A percentile compares a stretch with the other conserved stretches of the same genome.
These are phyloP conservation scores for Phyllotreta striolata DNA, from an alignment of 2,888 invertebrate genomes.

Conservation along the genomic window DNA sequence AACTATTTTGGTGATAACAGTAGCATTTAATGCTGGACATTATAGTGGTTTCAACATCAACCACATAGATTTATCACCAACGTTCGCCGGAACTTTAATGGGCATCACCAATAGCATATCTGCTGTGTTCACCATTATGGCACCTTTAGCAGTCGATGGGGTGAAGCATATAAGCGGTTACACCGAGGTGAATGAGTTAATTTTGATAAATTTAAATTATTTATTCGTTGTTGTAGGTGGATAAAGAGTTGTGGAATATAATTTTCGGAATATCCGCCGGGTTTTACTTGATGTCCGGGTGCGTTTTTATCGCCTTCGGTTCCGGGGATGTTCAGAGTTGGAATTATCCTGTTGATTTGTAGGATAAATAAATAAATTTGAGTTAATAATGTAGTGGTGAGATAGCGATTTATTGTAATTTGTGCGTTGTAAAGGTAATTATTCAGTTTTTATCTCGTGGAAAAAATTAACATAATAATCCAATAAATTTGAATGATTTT, in stretches of 20 bases:
- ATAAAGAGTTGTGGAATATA: slow-evolving; percentile 75
- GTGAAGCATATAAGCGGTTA: slow-evolving; percentile 59
- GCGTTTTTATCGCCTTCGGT: slow-evolving; percentile 74
- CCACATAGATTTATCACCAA: slow-evolving; percentile 85
- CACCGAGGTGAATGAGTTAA: slow-evolving; percentile 33
- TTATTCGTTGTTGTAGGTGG: slow-evolving; percentile 62
- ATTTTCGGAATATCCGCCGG: slow-evolving; percentile 78
- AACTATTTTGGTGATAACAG: slow-evolving; percentile 72
- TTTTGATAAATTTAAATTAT: neutral
- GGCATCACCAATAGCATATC: slow-evolving; percentile 82
- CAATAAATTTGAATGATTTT: too few species aligned
- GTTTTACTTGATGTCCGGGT: slow-evolving; percentile 74
- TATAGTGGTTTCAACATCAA: slow-evolving; percentile 80
- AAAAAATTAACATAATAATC: neutral
- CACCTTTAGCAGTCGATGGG: slow-evolving; percentile 75
- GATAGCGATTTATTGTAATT: too few species aligned
- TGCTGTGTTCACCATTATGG: slow-evolving; percentile 80
- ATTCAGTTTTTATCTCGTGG: too few species aligned
- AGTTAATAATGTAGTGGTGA: too few species aligned
- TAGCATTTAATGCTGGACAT: slow-evolving; percentile 77
- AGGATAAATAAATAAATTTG: too few species aligned
- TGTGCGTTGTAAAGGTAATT: too few species aligned
- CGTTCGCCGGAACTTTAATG: slow-evolving; percentile 84
- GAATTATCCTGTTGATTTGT: slow-evolving; percentile 55
- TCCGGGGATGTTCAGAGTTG: slow-evolving; percentile 74